These are phyloP conservation scores for Steinernema hermaphroditum DNA, from an alignment of 2,888 invertebrate genomes.

Conservation along the genomic window DNA sequence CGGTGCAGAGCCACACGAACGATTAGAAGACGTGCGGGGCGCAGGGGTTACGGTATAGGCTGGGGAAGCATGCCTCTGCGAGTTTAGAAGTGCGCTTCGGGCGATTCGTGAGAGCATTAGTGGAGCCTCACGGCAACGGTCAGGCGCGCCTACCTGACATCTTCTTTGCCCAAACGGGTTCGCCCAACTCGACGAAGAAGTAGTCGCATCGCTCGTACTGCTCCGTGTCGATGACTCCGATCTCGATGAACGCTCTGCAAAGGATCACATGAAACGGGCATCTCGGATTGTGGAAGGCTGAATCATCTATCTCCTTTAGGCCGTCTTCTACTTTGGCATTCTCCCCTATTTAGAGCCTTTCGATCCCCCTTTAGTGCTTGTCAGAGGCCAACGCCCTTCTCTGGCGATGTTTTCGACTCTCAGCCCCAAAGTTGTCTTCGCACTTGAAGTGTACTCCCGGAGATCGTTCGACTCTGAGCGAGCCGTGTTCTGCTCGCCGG, in stretches of 20 bases:
- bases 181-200: conserved; percentile 87
- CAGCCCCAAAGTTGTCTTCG: too few relatives aligned
- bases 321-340: too few relatives aligned
- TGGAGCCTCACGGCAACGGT: conserved; percentile 21
- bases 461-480: too few relatives aligned
- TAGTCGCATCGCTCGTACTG: conserved; percentile 94
- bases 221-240: conserved; percentile 91
- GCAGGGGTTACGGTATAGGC: conserved; percentile 3
- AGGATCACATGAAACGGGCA: conserved; percentile 6
- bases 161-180: conserved; percentile 75
- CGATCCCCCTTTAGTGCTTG: too few relatives aligned
- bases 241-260: conserved; percentile 81
- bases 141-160: conserved; percentile 62
- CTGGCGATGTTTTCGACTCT: too few relatives aligned
- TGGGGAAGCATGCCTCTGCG: conserved; percentile 3
- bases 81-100: not conserved
- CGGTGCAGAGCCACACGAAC: not conserved
- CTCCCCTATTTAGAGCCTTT: too few relatives aligned
- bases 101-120: conserved; percentile 19
- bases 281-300: too few relatives aligned
- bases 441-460: too few relatives aligned
- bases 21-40: conserved; percentile 20
- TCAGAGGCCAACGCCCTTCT: too few relatives aligned
- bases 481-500: too few relatives aligned
- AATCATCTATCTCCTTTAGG: too few relatives aligned